Conservation (phyloP, 1,140 invertebrate species). For the Lysiphlebus fabarum region DNA sequence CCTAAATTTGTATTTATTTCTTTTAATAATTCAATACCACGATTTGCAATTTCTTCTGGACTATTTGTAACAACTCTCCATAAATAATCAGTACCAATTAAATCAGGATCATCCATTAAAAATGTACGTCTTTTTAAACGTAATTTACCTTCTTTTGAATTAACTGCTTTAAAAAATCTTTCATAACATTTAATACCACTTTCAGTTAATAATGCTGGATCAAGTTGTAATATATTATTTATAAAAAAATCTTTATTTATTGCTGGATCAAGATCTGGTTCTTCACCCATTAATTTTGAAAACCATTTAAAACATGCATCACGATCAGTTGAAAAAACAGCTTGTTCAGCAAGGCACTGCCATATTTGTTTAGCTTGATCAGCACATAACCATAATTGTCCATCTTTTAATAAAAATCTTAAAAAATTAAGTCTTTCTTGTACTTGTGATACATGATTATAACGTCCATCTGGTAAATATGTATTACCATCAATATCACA, state of each 20-base stretch:
- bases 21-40: conserved; percentile 87
- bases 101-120: conserved; percentile 80
- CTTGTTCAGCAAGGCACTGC: conserved; percentile 91
- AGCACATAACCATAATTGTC: conserved; percentile 92
- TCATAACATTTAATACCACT: conserved; percentile 94
- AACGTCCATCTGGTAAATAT: conserved; percentile 84
- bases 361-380: conserved; percentile 97
- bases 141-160: conserved; percentile 91
- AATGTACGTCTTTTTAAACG: conserved; percentile 81
- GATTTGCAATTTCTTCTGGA: conserved; percentile 85
- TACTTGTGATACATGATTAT: conserved; percentile 89
- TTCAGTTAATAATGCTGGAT: conserved; percentile 88
- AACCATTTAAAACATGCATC: conserved; percentile 99
- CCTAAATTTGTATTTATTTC: conserved; percentile 94
- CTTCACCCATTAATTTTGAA: conserved; percentile 96
- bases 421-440: conserved; percentile 93
- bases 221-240: conserved; percentile 88
- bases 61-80: conserved; percentile 90
- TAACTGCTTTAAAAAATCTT: conserved; percentile 95
- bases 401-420: conserved; percentile 87
- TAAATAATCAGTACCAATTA: conserved; percentile 94
- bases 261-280: conserved; percentile 93
- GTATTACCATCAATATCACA: conserved; percentile 75
- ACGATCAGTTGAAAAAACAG: conserved; percentile 85
- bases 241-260: conserved; percentile 97